Conservation (phyloP, 2,113 vertebrate species). For the Delphinapterus leucas region DNA sequence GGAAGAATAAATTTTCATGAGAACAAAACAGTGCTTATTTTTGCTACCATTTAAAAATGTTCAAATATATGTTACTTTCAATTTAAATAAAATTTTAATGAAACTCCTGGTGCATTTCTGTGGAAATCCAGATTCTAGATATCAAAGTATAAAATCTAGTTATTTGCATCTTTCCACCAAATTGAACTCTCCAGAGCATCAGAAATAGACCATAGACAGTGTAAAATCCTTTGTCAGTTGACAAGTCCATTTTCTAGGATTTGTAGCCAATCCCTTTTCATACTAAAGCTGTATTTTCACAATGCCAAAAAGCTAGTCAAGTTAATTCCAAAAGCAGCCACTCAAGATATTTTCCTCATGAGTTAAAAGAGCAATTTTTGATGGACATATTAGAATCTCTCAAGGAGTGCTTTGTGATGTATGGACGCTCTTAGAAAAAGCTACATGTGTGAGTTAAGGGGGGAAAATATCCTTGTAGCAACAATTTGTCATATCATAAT, state of each 20-base stretch:
- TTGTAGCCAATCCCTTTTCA: slow-evolving; percentile 33
- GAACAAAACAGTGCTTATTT: background rate
- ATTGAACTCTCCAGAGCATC: background rate
- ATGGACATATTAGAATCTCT: background rate
- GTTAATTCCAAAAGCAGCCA: slow-evolving; percentile 20
- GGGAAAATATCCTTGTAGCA: slow-evolving; percentile 74
- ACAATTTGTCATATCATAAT: slow-evolving; percentile 78
- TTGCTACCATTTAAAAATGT: background rate
- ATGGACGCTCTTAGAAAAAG: background rate
- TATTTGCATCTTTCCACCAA: background rate
- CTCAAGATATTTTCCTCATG: slow-evolving; percentile 3
- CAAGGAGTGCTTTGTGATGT: background rate
- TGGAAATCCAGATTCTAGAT: background rate
- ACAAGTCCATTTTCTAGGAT: slow-evolving; percentile 40
- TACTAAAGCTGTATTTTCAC: slow-evolving; percentile 6
- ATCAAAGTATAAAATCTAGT: background rate
- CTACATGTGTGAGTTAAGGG: slow-evolving; percentile 10
- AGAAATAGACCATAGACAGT: background rate
- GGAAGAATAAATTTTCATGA: background rate
- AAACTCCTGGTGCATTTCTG: background rate
- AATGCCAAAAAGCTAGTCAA: background rate
- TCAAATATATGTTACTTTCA: background rate
- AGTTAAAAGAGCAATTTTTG: slow-evolving; percentile 22
- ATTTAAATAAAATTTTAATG: background rate
- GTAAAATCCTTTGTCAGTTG: background rate